Evolutionary conservation across 2,888 invertebrate species (phyloP), one percentile per base, ranked within the genome.

Genomic region (Globia sparganii): DNA sequence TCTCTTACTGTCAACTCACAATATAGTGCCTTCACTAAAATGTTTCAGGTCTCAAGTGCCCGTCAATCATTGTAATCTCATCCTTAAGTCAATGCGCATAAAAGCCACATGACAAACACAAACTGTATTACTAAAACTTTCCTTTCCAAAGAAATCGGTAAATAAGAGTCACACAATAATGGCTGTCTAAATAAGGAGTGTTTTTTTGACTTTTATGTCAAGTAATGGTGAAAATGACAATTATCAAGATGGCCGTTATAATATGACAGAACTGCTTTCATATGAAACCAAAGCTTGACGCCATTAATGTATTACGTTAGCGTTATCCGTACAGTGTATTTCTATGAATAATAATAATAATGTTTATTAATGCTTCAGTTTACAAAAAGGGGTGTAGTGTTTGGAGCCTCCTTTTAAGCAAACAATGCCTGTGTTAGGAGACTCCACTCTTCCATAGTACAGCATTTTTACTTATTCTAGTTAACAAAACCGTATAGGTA

Each of bases 1-100:
- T 69, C 40, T 58, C 34, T 43, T 49, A 56, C 59, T 46, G 31
- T 65, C 77, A 72, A 40, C 64, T 71, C 49, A 49, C 37, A 34
- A 67, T 69, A 40, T 28, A 61, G 25, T n/a, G 28, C 3, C 25
- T 59, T 56, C 15, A 40, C 58, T 21, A 11, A 56, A 34, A 56
- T 76, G 28, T 56, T 64, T 76, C 4, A 64, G 56, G 53, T 40
- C 11, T 18, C 40, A 25, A 75, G 15, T 11, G 25, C 21, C 4
- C 21, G 31, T 43, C 25, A 9, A 34, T 40, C 6, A 34, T 43
- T 34, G 0, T 53, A 75, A 75, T 43, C 15, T 53, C 2, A 61
- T n/a, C 61, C 21, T 62, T 61, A 40, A 49, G 37, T 5, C 31
- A 49, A 75, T 21, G 5, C 3, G 9, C 2, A 13, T 74, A 74